Base-by-base conservation (phyloP, 2,797 vertebrate genomes). In the Microtus obscurus region DNA sequence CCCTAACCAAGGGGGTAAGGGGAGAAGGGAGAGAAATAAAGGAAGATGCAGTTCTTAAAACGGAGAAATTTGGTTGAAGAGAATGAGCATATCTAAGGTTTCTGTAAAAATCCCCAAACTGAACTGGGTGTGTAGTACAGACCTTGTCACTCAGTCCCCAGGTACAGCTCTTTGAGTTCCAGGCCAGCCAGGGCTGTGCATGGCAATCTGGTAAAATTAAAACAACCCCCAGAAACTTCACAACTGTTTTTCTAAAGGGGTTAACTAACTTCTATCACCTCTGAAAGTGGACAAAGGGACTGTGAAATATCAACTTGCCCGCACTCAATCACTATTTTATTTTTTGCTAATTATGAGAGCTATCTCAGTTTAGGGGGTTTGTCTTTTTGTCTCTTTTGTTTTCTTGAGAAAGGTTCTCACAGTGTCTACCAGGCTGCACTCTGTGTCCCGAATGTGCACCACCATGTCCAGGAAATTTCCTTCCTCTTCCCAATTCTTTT, bases 41-140 rank as follows among this genome's bases (percentile, higher is more conserved):
- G n/a, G n/a, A 73, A 87, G 51, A 56, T 6, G 27, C 9, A 45
- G 45, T 48, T 87, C 40, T 77, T 79, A 65, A 91, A 94, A 69
- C 78, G 48, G 63, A 94, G 31, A 91, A 89, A 96, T 65, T 48
- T 94, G 76, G 37, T 87, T 45, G 95, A 91, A 82, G 63, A 19
- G 12, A 80, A 34, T 34, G 74, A 37, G 5, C 73, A 21, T 27
- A 74, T 43, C 87, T 83, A 91, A 76, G 17, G 25, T 4, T 90
- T 73, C 73, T 48, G 19, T 89, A 16, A 73, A 87, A 86, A 87
- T 31, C 45, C 12, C 43, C 31, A 69, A n/a, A 71, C 21, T 37
- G 45, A 37, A 40, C 45, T 51, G 45, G 6, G 10, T 0, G 2
- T 4, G 65, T 29, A 12, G 45, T 3, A 71, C 21, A 71, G 21